Evolutionary conservation across 2,797 vertebrate species (phyloP).

Genomic region (Numenius phaeopus): DNA sequence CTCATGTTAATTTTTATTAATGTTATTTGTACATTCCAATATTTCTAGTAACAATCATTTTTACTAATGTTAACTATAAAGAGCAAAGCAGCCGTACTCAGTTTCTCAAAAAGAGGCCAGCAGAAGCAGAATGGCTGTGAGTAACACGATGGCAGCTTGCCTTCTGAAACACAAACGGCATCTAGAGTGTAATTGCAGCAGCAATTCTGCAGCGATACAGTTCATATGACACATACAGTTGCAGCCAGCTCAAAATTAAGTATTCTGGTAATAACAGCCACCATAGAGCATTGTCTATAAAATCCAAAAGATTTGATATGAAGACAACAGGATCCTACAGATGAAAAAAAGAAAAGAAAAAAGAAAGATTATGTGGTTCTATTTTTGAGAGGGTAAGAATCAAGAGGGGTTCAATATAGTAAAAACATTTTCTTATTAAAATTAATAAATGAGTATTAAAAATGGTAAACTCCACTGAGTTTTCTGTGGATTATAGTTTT

Average conservation of each 20-base stretch:
- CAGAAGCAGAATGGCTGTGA: background rate
- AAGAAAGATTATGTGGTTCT: rapidly evolving
- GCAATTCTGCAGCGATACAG: background rate
- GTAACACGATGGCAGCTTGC: background rate
- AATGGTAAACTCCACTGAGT: background rate
- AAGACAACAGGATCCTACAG: background rate
- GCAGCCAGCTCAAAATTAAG: background rate
- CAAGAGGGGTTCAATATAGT: background rate
- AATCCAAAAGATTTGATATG: background rate
- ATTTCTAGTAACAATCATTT: background rate
- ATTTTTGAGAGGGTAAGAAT: background rate
- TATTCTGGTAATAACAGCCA: background rate
- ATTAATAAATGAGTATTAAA: background rate
- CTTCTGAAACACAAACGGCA: background rate
- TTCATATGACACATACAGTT: background rate
- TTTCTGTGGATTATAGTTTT: background rate
- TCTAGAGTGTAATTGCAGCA: background rate
- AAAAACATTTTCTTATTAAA: background rate
- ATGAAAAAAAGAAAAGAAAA: background rate
- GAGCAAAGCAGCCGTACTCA: background rate
- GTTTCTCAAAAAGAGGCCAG: background rate
- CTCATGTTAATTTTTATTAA: background rate
- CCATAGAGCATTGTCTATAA: background rate
- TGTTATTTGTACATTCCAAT: background rate
- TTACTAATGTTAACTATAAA: background rate